Percentiles rank a stretch among this genome's conserved stretches.
Conservation (phyloP, 2,888 invertebrate species). For the Stenichneumon culpator region DNA sequence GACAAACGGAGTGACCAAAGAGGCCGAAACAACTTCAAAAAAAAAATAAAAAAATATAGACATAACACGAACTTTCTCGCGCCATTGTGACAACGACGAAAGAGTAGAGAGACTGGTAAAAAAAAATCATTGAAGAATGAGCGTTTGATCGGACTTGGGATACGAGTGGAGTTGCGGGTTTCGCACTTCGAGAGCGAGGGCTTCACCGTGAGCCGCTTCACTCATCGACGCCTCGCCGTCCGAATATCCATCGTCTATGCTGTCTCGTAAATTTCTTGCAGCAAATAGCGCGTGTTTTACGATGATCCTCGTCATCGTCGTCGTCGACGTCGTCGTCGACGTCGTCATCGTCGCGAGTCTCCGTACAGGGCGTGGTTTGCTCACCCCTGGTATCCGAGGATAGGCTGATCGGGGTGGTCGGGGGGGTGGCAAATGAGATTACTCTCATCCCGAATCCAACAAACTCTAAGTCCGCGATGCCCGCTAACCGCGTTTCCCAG, state of each 20-base stretch:
- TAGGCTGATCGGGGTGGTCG: constrained; percentile 81
- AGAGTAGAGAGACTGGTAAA: background rate
- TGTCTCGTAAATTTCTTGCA: background rate
- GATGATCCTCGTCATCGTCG: constrained; percentile 16
- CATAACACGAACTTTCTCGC: background rate
- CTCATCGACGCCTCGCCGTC: background rate
- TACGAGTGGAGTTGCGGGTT: background rate
- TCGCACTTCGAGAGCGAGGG: constrained; percentile 1
- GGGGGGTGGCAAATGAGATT: constrained; percentile 84
- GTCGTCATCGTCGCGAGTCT: constrained; percentile 34
- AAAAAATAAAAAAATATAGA: constrained; percentile 19
- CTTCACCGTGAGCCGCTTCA: constrained; percentile 4
- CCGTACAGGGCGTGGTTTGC: constrained; percentile 83
- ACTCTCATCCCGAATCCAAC: constrained; percentile 85
- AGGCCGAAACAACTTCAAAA: constrained; percentile 35
- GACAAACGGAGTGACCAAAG: background rate
- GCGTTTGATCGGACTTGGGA: background rate
- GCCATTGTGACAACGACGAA: background rate
- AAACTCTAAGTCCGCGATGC: constrained; percentile 82
- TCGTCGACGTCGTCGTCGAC: constrained; percentile 12
- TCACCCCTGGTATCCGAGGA: constrained; percentile 81
- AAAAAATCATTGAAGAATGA: constrained; percentile 16
- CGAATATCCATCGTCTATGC: too few species aligned
- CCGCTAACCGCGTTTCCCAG: constrained; percentile 81
- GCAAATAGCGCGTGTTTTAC: background rate